phyloP scores from a whole-genome alignment of 2,113 vertebrate species.

The Colossoma macropomum region DNA sequence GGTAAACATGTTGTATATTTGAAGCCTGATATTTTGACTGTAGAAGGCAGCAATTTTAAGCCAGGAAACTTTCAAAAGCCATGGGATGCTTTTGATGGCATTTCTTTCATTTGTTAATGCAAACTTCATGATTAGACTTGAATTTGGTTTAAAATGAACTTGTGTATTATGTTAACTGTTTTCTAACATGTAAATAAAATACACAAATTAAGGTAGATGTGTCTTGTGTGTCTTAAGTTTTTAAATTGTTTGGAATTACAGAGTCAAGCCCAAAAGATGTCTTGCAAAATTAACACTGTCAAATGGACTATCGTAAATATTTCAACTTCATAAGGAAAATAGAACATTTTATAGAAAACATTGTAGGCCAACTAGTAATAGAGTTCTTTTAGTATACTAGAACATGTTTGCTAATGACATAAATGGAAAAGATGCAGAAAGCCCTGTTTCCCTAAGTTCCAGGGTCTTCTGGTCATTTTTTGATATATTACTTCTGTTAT shows the following conservation, averaged over 20 bases:
- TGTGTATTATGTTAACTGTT: constrained; percentile 64
- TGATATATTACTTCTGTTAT: too few relatives aligned
- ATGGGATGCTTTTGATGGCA: constrained; percentile 58
- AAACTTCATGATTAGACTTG: constrained; percentile 68
- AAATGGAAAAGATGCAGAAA: too few relatives aligned
- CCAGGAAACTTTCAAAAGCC: constrained; percentile 64
- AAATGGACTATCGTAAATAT: too few relatives aligned
- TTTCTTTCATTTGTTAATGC: constrained; percentile 58
- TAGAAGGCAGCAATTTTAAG: constrained; percentile 41
- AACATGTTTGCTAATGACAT: too few relatives aligned
- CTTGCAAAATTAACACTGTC: not conserved
- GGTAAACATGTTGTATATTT: constrained; percentile 14
- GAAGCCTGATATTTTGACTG: constrained; percentile 34
- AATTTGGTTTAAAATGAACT: constrained; percentile 73
- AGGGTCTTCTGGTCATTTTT: too few relatives aligned
- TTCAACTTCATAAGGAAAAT: too few relatives aligned
- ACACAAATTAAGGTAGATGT: not conserved
- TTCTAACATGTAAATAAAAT: constrained; percentile 46
- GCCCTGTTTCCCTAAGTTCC: too few relatives aligned
- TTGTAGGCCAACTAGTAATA: too few relatives aligned
- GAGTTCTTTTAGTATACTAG: too few relatives aligned
- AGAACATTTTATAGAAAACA: too few relatives aligned
- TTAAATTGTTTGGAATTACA: too few relatives aligned
- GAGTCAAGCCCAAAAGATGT: not conserved
- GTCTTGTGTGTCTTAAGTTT: not conserved